Base-by-base conservation (phyloP, 2,888 invertebrate species). In the Apomyelois bistriatella region DNA sequence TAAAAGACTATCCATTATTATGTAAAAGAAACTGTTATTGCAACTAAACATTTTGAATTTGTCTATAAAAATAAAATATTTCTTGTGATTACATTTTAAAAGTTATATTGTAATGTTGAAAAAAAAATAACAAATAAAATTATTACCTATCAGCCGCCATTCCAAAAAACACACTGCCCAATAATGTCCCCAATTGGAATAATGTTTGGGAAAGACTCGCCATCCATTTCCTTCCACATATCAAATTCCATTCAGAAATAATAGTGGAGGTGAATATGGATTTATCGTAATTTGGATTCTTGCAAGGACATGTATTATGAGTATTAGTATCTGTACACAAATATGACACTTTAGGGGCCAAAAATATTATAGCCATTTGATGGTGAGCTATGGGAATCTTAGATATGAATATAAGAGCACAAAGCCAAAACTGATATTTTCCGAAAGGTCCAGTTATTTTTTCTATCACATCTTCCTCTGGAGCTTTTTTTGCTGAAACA, bases 121-220 rank as follows among this genome's bases (percentile, higher is more conserved):
- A n/a, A n/a, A n/a, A n/a, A n/a, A n/a, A n/a, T n/a, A n/a, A n/a
- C n/a, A 5, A 0, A 32, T 10, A 16, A 30, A 22, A 43, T 51
- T 93, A 74, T 88, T 85, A 95, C 95, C 93, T 94, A 82, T 96
- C 96, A 2, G 95, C 93, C 48, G 94, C 85, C 77, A 93, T 93
- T 68, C 96, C 96, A 76, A 95, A 95, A 7, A 93, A 55, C 48
- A 95, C 90, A 70, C 94, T 95, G 41, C 96, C 96, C 30, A 94
- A 65, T 65, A 96, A 84, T 47, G 95, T 93, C 30, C 96, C 96
- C 54, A 94, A 76, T 93, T 96, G 96, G 54, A 95, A 94, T 53
- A 95, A 76, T 5, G 94, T 94, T 79, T 96, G 96, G 0, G 94
- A 93, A 22, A 95, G 85, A 69, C 94, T 94, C 1, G 92, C 90